These are phyloP conservation scores for Belgica antarctica DNA, from an alignment of 2,888 invertebrate species.

Conservation along the genomic window DNA sequence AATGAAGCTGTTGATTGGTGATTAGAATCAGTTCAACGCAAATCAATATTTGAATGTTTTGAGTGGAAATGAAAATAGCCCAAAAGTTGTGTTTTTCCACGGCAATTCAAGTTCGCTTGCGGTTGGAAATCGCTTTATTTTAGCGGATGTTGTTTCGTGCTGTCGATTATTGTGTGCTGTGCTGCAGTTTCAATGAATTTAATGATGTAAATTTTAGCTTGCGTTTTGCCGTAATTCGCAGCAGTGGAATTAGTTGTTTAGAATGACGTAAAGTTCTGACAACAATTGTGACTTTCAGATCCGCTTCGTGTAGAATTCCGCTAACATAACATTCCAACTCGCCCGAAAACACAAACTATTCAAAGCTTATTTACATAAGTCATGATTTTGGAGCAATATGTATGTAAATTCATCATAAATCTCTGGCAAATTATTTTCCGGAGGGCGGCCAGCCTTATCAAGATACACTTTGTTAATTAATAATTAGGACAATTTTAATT, in stretches of 20 bases:
- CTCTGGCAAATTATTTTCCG: constrained; percentile 31
- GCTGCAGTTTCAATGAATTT: neutral
- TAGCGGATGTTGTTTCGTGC: neutral
- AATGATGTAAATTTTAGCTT: neutral
- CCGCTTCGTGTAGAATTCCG: too few relatives aligned
- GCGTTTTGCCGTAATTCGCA: too few relatives aligned
- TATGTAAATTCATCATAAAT: constrained; percentile 33
- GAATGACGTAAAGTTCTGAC: neutral
- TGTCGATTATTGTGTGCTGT: neutral
- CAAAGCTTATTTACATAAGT: neutral
- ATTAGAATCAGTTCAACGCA: constrained; percentile 17
- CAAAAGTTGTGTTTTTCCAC: neutral
- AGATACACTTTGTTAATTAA: constrained; percentile 44
- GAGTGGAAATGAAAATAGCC: neutral
- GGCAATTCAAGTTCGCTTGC: neutral
- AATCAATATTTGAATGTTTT: constrained; percentile 18
- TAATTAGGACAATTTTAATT: constrained; percentile 43
- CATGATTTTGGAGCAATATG: constrained; percentile 3
- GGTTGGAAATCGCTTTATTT: neutral
- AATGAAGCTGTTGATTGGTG: constrained; percentile 16
- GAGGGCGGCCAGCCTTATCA: constrained; percentile 22
- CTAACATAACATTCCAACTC: too few relatives aligned
- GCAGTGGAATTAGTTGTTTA: neutral
- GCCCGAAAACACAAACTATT: neutral
- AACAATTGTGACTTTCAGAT: neutral